Evolutionary conservation across 2,113 vertebrate species (phyloP).

Genomic region (Halcyon senegalensis): DNA sequence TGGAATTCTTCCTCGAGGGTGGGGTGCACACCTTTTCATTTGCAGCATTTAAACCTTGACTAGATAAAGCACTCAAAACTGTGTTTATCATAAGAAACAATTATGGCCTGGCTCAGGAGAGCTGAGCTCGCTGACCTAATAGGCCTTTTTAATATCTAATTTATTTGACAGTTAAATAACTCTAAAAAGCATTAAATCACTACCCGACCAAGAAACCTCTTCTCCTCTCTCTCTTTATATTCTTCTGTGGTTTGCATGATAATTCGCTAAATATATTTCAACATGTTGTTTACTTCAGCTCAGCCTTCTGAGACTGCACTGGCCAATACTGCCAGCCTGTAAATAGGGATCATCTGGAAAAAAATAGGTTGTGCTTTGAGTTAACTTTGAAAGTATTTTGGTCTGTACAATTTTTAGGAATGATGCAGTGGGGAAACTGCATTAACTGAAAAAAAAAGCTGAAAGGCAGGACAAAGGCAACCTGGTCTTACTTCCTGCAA

Average conservation of each 20-base stretch:
- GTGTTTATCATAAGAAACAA: not conserved
- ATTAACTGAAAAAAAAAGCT: not conserved
- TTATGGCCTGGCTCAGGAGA: not conserved
- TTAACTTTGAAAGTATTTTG: constrained; percentile 5
- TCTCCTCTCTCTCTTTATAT: not conserved
- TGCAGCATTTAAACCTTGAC: not conserved
- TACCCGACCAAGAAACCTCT: not conserved
- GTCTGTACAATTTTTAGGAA: not conserved
- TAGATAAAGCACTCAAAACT: not conserved
- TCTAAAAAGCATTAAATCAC: constrained; percentile 11
- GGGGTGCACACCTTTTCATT: not conserved
- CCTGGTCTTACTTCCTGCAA: not conserved
- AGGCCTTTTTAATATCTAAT: constrained; percentile 18
- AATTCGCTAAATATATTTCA: constrained; percentile 45
- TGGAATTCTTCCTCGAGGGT: not conserved
- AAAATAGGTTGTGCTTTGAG: not conserved
- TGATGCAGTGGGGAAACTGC: not conserved
- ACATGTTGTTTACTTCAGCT: constrained; percentile 46
- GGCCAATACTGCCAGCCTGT: not conserved
- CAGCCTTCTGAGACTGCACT: constrained; percentile 30
- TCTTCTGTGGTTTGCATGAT: constrained; percentile 19
- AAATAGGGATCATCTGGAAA: constrained; percentile 31
- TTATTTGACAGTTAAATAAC: constrained; percentile 3
- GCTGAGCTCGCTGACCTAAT: not conserved
- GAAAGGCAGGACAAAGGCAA: not conserved